These are phyloP conservation scores for Rhea pennata DNA, from an alignment of 2,113 vertebrate genomes.

Conservation along the genomic window DNA sequence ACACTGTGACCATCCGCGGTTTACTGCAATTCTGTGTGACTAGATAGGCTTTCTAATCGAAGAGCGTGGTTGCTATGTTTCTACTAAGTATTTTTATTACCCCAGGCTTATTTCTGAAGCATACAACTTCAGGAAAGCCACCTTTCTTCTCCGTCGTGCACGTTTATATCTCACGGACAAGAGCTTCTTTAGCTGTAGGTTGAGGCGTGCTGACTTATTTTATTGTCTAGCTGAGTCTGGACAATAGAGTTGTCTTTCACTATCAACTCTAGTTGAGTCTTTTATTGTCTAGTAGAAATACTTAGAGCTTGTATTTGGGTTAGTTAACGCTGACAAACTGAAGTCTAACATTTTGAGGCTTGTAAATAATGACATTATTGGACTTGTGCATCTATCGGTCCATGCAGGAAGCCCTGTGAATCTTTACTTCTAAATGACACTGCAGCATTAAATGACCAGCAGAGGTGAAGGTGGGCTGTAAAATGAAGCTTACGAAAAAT, in stretches of 20 bases:
- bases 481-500: neutral
- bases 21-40: neutral
- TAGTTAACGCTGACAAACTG: neutral
- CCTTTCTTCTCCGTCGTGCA: neutral
- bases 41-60: neutral
- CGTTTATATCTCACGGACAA: neutral
- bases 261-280: neutral
- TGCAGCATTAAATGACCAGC: neutral
- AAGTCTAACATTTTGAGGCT: neutral
- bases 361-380: rapidly evolving
- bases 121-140: neutral
- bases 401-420: neutral
- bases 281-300: neutral
- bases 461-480: neutral
- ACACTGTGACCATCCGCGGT: neutral
- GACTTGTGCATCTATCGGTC: neutral
- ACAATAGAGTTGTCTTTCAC: neutral
- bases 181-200: neutral
- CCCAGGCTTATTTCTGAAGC: no score
- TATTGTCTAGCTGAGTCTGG: neutral
- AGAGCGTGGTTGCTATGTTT: neutral
- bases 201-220: neutral
- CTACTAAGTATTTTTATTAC: neutral
- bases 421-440: neutral
- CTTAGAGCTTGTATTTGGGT: neutral